A percentile compares a stretch with the other conserved stretches of the same genome.
phyloP scores from a whole-genome alignment of 2,888 invertebrate genomes.

The Philaethria dido region DNA sequence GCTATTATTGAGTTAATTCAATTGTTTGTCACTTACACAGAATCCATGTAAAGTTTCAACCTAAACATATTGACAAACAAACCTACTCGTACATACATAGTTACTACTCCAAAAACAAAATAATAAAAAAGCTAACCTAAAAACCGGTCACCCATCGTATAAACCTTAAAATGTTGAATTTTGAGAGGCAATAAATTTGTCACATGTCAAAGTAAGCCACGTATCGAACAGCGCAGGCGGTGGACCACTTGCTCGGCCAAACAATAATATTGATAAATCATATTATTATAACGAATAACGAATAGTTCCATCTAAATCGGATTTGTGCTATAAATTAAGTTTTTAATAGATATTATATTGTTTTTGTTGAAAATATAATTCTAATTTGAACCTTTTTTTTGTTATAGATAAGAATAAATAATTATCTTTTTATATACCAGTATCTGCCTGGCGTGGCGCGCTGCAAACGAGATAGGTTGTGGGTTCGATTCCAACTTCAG shows the following conservation, averaged over 20 bases:
- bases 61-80: not conserved
- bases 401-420: too few relatives aligned
- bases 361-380: not conserved
- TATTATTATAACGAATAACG: constrained; percentile 45
- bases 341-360: constrained; percentile 9
- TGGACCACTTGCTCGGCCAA: constrained; percentile 44
- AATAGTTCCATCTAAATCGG: constrained; percentile 44
- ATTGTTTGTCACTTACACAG: too few relatives aligned
- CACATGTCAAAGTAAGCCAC: constrained; percentile 80
- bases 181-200: constrained; percentile 81
- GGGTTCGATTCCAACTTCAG: too few relatives aligned
- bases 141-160: constrained; percentile 33
- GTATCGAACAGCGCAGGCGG: constrained; percentile 76
- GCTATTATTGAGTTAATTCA: too few relatives aligned
- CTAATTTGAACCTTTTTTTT: too few relatives aligned
- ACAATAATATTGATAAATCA: constrained; percentile 53
- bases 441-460: too few relatives aligned
- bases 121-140: constrained; percentile 19
- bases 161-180: constrained; percentile 64
- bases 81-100: too few relatives aligned
- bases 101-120: constrained; percentile 1
- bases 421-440: too few relatives aligned
- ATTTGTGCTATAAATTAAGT: constrained; percentile 41
- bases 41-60: too few relatives aligned
- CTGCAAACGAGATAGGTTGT: too few relatives aligned